A percentile compares a stretch with the other conserved stretches of the same genome.
Conservation (phyloP, 2,113 vertebrate genomes). For the Rhinopomastus cyanomelas region DNA sequence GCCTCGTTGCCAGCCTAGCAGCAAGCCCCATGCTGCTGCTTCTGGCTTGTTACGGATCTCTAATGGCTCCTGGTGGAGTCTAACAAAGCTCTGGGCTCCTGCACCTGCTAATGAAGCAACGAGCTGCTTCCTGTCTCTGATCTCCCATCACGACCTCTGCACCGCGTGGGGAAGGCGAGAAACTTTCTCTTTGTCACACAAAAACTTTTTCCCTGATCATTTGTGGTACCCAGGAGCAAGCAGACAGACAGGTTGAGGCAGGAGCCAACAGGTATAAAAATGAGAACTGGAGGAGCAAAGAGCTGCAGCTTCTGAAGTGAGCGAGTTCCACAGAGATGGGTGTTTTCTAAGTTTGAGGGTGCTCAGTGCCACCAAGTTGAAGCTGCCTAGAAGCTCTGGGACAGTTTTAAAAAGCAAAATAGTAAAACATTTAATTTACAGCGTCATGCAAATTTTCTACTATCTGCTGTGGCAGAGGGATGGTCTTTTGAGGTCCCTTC, state of each 20-base stretch:
- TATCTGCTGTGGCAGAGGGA: too few relatives aligned
- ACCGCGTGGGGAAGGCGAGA: background rate
- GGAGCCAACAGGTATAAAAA: constrained; percentile 1
- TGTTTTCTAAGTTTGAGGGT: background rate
- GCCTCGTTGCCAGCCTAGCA: background rate
- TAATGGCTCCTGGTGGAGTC: constrained; percentile 6
- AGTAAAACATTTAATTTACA: constrained; percentile 52
- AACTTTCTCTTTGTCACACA: background rate
- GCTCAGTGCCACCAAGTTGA: background rate
- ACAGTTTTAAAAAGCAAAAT: constrained; percentile 7
- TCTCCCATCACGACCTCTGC: constrained; percentile 39
- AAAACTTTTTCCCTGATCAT: constrained; percentile 32
- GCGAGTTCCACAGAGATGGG: background rate
- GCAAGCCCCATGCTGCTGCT: background rate
- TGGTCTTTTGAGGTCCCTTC: too few relatives aligned
- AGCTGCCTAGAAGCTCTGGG: background rate
- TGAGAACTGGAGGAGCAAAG: background rate
- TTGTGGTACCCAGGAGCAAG: background rate
- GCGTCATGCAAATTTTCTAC: too few relatives aligned
- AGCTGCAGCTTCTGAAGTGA: background rate
- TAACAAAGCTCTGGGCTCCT: constrained; percentile 30
- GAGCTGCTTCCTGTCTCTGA: constrained; percentile 48
- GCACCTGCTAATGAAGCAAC: constrained; percentile 26
- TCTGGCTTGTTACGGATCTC: constrained; percentile 10
- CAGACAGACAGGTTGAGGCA: background rate